Base-by-base conservation (phyloP, 2,113 vertebrate genomes). In the Limanda limanda region DNA sequence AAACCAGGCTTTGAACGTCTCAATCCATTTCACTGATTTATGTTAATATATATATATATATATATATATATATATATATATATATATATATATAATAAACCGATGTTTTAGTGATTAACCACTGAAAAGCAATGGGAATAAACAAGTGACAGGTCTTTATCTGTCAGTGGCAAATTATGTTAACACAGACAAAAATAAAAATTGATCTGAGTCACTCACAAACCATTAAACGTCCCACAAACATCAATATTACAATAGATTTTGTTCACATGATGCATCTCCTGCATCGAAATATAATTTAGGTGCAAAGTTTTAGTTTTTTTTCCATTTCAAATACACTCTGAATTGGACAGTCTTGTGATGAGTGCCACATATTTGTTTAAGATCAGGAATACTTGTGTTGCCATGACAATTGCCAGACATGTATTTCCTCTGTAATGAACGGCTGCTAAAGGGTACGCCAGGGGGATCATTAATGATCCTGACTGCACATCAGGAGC, bases 381-480 rank as follows among this genome's bases (percentile, higher is more conserved):
- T 25, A 4, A 24, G 40, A 61, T 70, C 13, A 18, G n/a, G 40
- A 15, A 37, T 70, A 47, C 67, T 54, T 48, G 14, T n/a, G 64
- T 76, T 66, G 17, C 59, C 51, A 73, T 76, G 12, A 17, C 17
- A 66, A 70, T 23, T 4, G 8, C 21, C 2, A 23, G 31, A 64
- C 17, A 60, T 20, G 1, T 10, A 8, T 42, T 42, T 60, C 20
- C 35, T 76, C n/a, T 31, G 27, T 68, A 21, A 64, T 3, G 3
- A n/a, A 40, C 59, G 37, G 31, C 5, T 5, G 31, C 31, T 8
- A 31, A 31, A 31, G 31, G 31, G 5, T 31, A 31, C 6, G n/a
- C 47, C 45, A 54, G n/a, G 47, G 55, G 20, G 21, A 23, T 52
- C 31, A 60, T 65, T 78, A 54, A 57, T 61, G 3, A 12, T 21